Conservation (phyloP, 2,113 vertebrate species). For the Sapayoa aenigma region DNA sequence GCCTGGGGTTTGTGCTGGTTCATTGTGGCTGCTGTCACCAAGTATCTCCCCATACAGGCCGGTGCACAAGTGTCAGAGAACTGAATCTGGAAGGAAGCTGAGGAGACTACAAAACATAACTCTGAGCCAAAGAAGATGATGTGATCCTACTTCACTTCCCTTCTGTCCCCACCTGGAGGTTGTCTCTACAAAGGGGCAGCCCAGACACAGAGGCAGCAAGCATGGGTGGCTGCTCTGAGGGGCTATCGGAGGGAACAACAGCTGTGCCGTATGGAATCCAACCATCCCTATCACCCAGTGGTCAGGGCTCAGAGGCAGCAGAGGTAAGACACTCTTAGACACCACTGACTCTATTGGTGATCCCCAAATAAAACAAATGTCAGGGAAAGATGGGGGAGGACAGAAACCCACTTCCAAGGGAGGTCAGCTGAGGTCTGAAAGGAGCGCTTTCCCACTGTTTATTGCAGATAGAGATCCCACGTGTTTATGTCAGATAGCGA, state of each 20-base stretch:
- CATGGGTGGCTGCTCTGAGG: not conserved
- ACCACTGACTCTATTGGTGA: not conserved
- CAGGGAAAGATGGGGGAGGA: not conserved
- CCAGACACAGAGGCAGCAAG: not conserved
- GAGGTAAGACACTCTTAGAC: not conserved
- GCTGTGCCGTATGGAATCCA: not conserved
- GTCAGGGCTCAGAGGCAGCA: accelerated
- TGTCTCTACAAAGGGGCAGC: not conserved
- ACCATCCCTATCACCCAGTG: accelerated
- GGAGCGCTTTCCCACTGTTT: not conserved
- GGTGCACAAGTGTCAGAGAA: not conserved
- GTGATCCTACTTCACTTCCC: not conserved
- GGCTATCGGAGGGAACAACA: not conserved
- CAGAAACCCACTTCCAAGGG: not conserved
- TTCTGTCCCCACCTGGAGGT: not conserved
- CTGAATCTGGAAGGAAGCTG: not conserved
- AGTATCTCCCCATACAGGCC: accelerated
- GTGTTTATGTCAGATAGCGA: not conserved
- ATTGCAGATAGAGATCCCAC: not conserved
- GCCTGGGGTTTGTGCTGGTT: not conserved
- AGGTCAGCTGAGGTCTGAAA: not conserved
- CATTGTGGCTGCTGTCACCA: not conserved
- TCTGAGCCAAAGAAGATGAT: accelerated
- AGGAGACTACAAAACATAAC: not conserved
- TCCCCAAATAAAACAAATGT: not conserved